These are phyloP conservation scores for Cyclopterus lumpus DNA, from an alignment of 2,797 vertebrate genomes.

Conservation along the genomic window DNA sequence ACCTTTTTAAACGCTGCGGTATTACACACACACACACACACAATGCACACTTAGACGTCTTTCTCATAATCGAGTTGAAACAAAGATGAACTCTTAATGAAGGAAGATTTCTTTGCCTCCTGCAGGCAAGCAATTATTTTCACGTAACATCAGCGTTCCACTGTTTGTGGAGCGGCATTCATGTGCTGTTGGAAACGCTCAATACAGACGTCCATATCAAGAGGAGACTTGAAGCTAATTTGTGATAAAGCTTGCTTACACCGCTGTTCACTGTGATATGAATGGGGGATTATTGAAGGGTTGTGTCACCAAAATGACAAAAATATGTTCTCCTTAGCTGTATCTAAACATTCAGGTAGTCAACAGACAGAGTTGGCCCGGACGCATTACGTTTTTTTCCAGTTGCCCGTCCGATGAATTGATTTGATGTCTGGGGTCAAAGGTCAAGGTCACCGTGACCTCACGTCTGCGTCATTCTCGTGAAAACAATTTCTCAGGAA, in stretches of 20 bases:
- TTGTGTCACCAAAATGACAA: no score
- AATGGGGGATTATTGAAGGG: no score
- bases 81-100: conserved; percentile 55
- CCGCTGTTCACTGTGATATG: background rate
- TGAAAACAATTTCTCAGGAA: background rate
- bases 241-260: background rate
- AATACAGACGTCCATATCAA: background rate
- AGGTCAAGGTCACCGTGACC: background rate
- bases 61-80: conserved; percentile 54
- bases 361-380: no score
- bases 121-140: conserved; percentile 44
- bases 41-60: conserved; percentile 31
- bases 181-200: background rate
- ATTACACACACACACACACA: conserved; percentile 15
- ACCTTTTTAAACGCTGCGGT: conserved; percentile 44
- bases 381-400: background rate
- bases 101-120: conserved; percentile 29
- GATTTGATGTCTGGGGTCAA: background rate
- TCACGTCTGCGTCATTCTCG: background rate
- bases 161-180: conserved; percentile 13
- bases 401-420: background rate
- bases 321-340: background rate
- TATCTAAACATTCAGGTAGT: background rate
- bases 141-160: conserved; percentile 10
- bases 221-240: background rate